Evolutionary conservation across 2,113 vertebrate genomes (phyloP).

Genomic region (Setophaga kirtlandii): DNA sequence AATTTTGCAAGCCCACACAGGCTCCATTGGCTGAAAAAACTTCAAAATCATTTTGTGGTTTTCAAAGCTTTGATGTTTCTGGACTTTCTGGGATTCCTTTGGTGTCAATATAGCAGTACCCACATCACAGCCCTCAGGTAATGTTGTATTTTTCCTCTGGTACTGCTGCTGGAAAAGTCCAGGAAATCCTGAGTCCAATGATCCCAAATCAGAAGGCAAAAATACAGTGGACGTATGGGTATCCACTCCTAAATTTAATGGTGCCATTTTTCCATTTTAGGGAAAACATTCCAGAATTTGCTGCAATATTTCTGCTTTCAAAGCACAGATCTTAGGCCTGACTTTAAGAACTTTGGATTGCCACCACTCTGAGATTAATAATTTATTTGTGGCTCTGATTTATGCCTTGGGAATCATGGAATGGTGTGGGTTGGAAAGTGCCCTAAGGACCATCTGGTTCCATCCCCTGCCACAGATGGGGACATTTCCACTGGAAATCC

Average conservation of each 20-base stretch:
- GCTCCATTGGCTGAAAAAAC: background rate
- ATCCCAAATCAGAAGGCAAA: background rate
- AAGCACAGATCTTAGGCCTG: background rate
- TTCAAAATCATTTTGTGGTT: background rate
- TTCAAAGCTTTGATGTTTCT: background rate
- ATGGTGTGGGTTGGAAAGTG: background rate
- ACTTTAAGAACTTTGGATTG: background rate
- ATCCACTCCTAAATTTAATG: background rate
- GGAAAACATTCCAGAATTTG: background rate
- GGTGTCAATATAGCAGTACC: background rate
- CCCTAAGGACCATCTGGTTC: background rate
- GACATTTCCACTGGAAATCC: background rate
- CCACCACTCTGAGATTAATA: background rate
- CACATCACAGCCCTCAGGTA: background rate
- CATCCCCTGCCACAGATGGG: background rate
- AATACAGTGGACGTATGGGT: fast-evolving
- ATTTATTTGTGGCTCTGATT: fast-evolving
- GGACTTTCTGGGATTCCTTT: background rate
- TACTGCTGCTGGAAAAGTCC: background rate
- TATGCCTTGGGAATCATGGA: background rate
- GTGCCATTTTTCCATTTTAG: background rate
- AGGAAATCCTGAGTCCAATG: background rate
- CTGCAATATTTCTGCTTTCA: background rate
- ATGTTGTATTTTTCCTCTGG: background rate
- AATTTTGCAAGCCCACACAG: background rate